Evolutionary conservation across 2,888 invertebrate species (phyloP).

Genomic region (Tanypteryx hageni): DNA sequence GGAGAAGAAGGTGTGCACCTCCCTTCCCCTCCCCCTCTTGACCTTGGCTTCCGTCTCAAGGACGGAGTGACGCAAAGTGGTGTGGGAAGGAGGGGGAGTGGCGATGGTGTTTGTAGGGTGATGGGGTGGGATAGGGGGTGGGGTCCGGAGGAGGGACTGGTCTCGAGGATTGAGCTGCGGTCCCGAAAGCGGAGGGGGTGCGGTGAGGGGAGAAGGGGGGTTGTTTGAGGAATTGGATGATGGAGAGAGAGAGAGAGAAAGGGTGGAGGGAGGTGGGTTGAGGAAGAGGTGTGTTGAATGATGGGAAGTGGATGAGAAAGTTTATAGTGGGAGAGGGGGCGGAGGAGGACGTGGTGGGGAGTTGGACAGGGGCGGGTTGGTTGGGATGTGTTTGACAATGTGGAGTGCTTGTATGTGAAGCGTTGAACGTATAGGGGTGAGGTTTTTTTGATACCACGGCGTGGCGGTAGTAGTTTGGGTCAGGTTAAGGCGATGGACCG

Average conservation of each 20-base stretch:
- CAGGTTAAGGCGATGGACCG: background rate
- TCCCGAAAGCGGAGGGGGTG: conserved; percentile 10
- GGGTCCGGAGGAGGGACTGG: background rate
- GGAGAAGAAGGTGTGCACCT: background rate
- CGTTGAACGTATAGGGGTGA: background rate
- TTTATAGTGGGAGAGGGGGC: background rate
- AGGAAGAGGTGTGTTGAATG: background rate
- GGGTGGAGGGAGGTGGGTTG: background rate
- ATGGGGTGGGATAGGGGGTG: background rate
- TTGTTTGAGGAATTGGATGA: conserved; percentile 57
- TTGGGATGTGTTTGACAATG: background rate
- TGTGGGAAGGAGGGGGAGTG: background rate
- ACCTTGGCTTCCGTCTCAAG: conserved; percentile 64
- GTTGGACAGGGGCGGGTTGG: background rate
- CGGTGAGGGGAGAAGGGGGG: background rate
- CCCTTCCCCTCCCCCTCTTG: conserved; percentile 7
- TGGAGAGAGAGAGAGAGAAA: background rate
- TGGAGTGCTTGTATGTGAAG: conserved; percentile 17
- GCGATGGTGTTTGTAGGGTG: background rate
- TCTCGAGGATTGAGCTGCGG: background rate
- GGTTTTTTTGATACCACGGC: background rate
- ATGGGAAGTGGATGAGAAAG: background rate
- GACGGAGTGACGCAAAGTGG: conserved; percentile 60
- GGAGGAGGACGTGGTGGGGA: background rate
- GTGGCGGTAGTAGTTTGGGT: background rate